Evolutionary conservation across 2,113 vertebrate species (phyloP), one percentile per base, ranked within the genome.

Genomic region (Nerophis lumbriciformis): DNA sequence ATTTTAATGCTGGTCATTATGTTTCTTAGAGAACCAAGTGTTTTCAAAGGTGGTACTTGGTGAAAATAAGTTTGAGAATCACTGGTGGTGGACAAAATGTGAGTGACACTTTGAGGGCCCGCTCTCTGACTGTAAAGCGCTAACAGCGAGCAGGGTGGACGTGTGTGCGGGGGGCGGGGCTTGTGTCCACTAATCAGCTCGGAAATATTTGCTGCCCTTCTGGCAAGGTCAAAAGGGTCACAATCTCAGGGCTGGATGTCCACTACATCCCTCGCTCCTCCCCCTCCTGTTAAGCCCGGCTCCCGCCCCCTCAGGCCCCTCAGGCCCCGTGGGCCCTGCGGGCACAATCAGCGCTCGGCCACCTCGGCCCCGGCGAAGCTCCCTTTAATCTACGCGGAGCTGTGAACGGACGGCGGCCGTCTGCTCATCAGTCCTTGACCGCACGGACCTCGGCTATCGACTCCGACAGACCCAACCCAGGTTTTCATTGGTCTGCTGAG

Each of bases 161-260:
- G 28, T 28, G 28, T 28, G 28, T 28, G 28, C 28, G 28, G 28
- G 28, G 28, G 28, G 28, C 21, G 28, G 28, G 28, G 28, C 28
- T 28, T 28, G 28, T 28, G 28, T 28, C 28, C 69, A 66, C 89
- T 92, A 90, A 91, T 92, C 88, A 92, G 88, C 85, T 83, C 75
- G 74, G 82, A 88, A 90, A 87, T 87, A 91, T 89, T 91, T 89
- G 86, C 86, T 88, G 83, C 83, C 90, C 90, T 91, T 90, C 89
- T 88, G 89, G 90, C 89, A 91, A 90, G 89, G 90, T 91, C 86
- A 86, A 35, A 69, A 76, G 61, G 89, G 88, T 91, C 88, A 88
- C 57, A 73, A 79, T 90, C 86, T 82, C 81, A 81, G 70, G 73
- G 89, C 83, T 88, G 87, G 84, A 86, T 70, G 87, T 90, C 90